Conservation (phyloP, 2,113 vertebrate species). For the Coptodon bakossiorum region DNA sequence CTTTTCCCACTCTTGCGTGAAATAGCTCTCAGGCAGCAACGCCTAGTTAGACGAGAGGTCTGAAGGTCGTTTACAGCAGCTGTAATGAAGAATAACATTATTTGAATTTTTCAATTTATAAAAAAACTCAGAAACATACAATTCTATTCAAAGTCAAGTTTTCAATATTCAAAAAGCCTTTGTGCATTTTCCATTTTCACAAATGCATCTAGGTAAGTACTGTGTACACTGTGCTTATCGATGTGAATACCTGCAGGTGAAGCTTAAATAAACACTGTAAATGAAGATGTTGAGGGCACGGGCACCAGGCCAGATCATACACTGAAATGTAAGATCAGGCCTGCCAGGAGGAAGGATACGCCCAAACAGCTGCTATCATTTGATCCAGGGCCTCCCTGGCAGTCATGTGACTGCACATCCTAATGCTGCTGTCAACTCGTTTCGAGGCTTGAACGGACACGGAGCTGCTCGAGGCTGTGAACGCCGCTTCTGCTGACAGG, state of each 20-base stretch:
- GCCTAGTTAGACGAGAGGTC: neutral
- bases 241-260: neutral
- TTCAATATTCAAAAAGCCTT: neutral
- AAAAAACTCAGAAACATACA: neutral
- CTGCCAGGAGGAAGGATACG: neutral
- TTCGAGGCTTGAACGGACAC: neutral
- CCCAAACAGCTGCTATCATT: constrained; percentile 21
- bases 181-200: neutral
- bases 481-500: constrained; percentile 1
- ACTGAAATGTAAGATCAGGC: neutral
- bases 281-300: neutral
- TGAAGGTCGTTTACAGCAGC: neutral
- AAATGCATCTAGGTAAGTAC: neutral
- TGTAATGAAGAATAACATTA: neutral
- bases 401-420: neutral
- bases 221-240: neutral
- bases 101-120: neutral
- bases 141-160: accelerated
- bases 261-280: neutral
- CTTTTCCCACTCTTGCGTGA: neutral
- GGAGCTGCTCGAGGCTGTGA: constrained; percentile 1
- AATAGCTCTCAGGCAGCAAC: neutral
- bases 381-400: neutral
- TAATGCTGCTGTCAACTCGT: neutral
- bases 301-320: neutral